These are phyloP conservation scores for Choreutis nemorana DNA, from an alignment of 2,888 invertebrate genomes.

Conservation along the genomic window DNA sequence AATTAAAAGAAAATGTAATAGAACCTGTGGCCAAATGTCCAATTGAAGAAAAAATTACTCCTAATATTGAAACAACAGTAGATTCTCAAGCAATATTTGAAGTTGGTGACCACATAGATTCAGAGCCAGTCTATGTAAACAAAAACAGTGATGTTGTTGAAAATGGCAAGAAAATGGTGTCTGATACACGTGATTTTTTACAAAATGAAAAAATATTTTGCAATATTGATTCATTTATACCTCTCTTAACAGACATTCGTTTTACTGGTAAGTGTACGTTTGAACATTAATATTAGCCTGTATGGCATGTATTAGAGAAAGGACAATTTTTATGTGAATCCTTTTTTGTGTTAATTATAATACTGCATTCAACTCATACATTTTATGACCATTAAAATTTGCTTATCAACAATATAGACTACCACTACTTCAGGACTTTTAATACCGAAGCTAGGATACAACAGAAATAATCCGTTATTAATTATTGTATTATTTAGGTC, in stretches of 20 bases:
- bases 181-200: conserved; percentile 47
- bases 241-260: conserved; percentile 49
- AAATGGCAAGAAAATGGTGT: conserved; percentile 15
- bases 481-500: conserved; percentile 23
- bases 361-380: too few species aligned
- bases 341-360: too few species aligned
- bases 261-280: conserved; percentile 42
- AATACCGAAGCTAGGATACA: background rate
- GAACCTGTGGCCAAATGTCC: conserved; percentile 10
- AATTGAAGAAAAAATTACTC: conserved; percentile 1
- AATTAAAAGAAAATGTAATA: conserved; percentile 16
- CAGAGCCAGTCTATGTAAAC: conserved; percentile 3
- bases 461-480: background rate
- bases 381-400: too few species aligned
- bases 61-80: background rate
- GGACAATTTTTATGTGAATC: background rate
- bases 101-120: background rate
- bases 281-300: background rate
- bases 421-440: too few species aligned
- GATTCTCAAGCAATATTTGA: background rate
- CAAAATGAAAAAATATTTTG: conserved; percentile 60
- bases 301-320: too few species aligned
- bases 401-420: too few species aligned
- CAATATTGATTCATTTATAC: conserved; percentile 36
- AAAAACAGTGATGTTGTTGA: background rate